These are phyloP conservation scores for Pristionchus entomophagus DNA, from an alignment of 2,888 invertebrate species.

Conservation along the genomic window DNA sequence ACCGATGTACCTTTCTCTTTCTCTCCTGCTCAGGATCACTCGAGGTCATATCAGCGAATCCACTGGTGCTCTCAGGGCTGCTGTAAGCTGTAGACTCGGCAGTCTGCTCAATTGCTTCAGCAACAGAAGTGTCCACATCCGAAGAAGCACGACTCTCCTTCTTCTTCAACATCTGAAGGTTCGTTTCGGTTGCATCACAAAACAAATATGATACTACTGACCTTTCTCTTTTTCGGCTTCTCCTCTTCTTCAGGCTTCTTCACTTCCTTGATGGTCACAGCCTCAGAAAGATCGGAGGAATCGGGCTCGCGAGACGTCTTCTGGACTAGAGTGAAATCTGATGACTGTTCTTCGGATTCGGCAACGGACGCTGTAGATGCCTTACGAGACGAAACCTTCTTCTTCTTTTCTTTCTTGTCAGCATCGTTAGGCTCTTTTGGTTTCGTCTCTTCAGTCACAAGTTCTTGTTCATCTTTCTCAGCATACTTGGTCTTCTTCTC, in stretches of 20 bases:
- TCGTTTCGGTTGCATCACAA: neutral
- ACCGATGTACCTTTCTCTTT: neutral
- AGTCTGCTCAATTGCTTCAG: neutral
- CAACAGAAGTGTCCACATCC: neutral
- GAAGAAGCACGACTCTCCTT: conserved; percentile 12
- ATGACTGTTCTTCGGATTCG: conserved; percentile 15
- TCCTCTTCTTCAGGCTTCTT: conserved; percentile 46
- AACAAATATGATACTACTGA: neutral
- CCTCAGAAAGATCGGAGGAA: neutral
- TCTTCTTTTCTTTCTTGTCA: conserved; percentile 7
- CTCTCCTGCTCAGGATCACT: conserved; percentile 25
- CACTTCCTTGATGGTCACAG: neutral
- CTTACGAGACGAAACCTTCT: conserved; percentile 18
- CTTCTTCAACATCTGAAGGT: neutral
- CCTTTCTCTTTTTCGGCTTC: conserved; percentile 39
- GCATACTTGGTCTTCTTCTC: too few relatives aligned
- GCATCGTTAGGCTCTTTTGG: conserved; percentile 19
- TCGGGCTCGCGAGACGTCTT: neutral
- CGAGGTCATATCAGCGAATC: conserved; percentile 32
- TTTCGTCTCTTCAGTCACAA: too few relatives aligned
- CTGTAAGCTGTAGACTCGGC: neutral
- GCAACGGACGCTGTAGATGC: neutral
- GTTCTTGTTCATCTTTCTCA: too few relatives aligned
- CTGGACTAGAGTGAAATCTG: conserved; percentile 5
- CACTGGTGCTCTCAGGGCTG: conserved; percentile 12